Evolutionary conservation across 2,888 invertebrate genomes (phyloP), one percentile per base, ranked within the genome.

Genomic region (Lapara coniferarum): DNA sequence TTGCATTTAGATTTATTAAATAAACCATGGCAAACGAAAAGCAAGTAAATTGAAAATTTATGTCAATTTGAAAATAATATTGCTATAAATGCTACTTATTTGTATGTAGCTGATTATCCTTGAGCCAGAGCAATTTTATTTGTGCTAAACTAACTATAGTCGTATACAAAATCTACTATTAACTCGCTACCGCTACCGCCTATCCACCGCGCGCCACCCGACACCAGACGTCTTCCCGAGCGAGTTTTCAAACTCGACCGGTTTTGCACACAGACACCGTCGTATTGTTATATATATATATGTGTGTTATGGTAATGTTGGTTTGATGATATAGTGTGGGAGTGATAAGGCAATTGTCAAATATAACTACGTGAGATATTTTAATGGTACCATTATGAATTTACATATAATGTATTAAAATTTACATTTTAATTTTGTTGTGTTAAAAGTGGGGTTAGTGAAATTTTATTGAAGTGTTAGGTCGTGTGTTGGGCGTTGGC

Each of bases 251-350:
- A 57, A 74, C 71, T 71, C 71, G 80, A 87, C 88, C 85, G 86
- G 87, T 87, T 83, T 52, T 73, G 75, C 73, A 77, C 76, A 79
- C 80, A 74, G 71, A 78, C 72, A 76, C 71, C 71, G 69, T 71
- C 69, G 55, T 71, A 72, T 67, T 68, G 44, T 56, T 66, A 51
- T 63, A 67, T 72, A 71, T 72, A 71, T 70, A 70, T 49, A 58
- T 71, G 12, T 86, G 85, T 86, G 86, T 84, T 85, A 87, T 81
- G 80, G 73, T 82, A 82, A 83, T 82, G 78, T 76, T 75, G 77
- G 75, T 78, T 77, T 76, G 77, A 77, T 77, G 77, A 77, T 76
- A 68, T 69, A 59, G 66, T 70, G 72, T 73, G 66, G 75, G 74
- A 71, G 70, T 69, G 66, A 66, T 66, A 66, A 66, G 52, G n/a